Conservation (phyloP, 2,888 invertebrate genomes). For the Danaus chrysippus region DNA sequence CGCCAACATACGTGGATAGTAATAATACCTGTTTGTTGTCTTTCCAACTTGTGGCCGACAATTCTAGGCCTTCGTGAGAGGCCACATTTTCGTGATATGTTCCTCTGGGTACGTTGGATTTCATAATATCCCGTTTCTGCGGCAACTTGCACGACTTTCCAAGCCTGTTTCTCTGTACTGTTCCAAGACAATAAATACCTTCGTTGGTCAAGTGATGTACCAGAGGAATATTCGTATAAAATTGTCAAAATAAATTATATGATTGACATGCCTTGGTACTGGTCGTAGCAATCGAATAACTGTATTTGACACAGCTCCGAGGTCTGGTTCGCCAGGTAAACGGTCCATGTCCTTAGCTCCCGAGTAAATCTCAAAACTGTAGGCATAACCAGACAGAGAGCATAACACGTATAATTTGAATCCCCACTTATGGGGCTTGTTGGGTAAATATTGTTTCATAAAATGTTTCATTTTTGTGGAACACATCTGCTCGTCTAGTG, state of each 20-base stretch:
- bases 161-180: constrained; percentile 42
- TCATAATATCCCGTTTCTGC: constrained; percentile 39
- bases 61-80: constrained; percentile 37
- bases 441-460: constrained; percentile 18
- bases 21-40: constrained; percentile 13
- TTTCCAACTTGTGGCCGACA: constrained; percentile 41
- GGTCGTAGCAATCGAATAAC: constrained; percentile 31
- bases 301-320: constrained; percentile 32
- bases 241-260: constrained; percentile 42
- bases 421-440: constrained; percentile 12
- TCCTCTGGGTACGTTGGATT: constrained; percentile 40
- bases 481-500: constrained; percentile 32
- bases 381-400: constrained; percentile 4
- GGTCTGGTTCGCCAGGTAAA: constrained; percentile 34
- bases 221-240: constrained; percentile 42
- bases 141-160: constrained; percentile 42
- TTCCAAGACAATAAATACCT: constrained; percentile 43
- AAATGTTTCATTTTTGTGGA: constrained; percentile 26
- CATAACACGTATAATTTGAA: constrained; percentile 11
- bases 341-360: constrained; percentile 11
- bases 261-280: constrained; percentile 33
- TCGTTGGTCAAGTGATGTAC: constrained; percentile 38
- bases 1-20: background rate
- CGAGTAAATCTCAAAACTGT: constrained; percentile 8
- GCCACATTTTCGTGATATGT: constrained; percentile 41